These are phyloP conservation scores for Meteorus colon DNA, from an alignment of 2,888 invertebrate genomes.

Conservation along the genomic window DNA sequence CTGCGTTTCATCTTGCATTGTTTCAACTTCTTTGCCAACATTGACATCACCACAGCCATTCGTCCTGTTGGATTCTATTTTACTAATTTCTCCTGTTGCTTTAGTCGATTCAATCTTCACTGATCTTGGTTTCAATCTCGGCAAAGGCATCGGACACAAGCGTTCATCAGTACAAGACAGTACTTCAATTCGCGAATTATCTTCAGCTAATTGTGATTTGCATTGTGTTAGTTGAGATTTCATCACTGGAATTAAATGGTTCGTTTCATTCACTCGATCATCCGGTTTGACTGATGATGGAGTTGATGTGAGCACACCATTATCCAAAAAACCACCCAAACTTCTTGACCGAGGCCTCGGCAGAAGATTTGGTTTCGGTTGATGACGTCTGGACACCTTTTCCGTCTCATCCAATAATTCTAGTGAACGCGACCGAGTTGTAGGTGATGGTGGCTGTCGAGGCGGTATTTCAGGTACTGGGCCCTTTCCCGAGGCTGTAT, in stretches of 20 bases:
- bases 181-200: neutral
- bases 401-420: constrained; percentile 61
- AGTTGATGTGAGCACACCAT: constrained; percentile 71
- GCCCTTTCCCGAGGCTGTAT: constrained; percentile 68
- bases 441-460: constrained; percentile 69
- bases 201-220: neutral
- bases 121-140: constrained; percentile 47
- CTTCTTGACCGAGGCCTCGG: constrained; percentile 78
- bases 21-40: constrained; percentile 3
- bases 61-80: constrained; percentile 2
- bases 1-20: constrained; percentile 46
- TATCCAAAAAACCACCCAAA: constrained; percentile 78
- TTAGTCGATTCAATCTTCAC: constrained; percentile 39
- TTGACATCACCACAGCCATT: constrained; percentile 49
- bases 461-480: constrained; percentile 71
- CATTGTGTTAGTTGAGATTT: neutral
- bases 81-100: neutral
- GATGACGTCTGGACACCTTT: constrained; percentile 45
- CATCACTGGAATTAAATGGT: neutral
- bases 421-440: constrained; percentile 60
- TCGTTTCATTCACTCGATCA: constrained; percentile 50
- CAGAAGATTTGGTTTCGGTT: constrained; percentile 58
- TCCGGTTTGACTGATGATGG: constrained; percentile 67
- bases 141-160: constrained; percentile 51
- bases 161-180: neutral